These are phyloP conservation scores for Gambusia affinis DNA, from an alignment of 2,113 vertebrate genomes.

Conservation along the genomic window DNA sequence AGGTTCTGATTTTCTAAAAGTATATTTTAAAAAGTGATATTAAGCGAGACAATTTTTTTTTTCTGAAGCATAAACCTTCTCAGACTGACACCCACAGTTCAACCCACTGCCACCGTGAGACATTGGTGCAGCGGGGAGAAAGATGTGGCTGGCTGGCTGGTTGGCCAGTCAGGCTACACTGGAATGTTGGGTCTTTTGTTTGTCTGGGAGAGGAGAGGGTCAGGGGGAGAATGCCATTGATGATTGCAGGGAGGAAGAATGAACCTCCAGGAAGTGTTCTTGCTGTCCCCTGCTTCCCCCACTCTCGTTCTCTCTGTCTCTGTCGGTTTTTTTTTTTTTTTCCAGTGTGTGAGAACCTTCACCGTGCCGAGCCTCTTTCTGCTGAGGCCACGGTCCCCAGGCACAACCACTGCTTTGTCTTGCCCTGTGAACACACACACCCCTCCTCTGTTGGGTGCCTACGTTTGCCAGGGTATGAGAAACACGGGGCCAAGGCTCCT, in stretches of 20 bases:
- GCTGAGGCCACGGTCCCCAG: constrained; percentile 71
- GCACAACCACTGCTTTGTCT: constrained; percentile 84
- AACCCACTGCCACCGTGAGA: constrained; percentile 40
- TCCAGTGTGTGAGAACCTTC: constrained; percentile 80
- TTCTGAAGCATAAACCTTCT: constrained; percentile 8
- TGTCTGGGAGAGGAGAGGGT: constrained; percentile 79
- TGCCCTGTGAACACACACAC: constrained; percentile 78
- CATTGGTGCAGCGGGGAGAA: constrained; percentile 68
- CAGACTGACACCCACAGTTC: constrained; percentile 11
- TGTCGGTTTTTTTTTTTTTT: constrained; percentile 45
- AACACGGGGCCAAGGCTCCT: constrained; percentile 72
- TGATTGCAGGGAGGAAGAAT: constrained; percentile 82
- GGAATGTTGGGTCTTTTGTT: constrained; percentile 84
- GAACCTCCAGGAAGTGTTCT: constrained; percentile 82
- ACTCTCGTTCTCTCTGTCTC: constrained; percentile 56
- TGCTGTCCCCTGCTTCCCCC: constrained; percentile 46
- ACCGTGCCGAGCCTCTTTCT: constrained; percentile 70
- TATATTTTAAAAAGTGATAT: background rate
- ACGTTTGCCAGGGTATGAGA: constrained; percentile 70
- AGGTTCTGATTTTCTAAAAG: background rate
- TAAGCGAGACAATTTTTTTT: background rate
- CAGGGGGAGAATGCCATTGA: constrained; percentile 84
- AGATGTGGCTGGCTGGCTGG: constrained; percentile 74
- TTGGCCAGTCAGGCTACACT: constrained; percentile 76
- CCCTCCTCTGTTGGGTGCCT: constrained; percentile 74